phyloP scores from a whole-genome alignment of 1,140 invertebrate species.

The Cotesia glomerata region DNA sequence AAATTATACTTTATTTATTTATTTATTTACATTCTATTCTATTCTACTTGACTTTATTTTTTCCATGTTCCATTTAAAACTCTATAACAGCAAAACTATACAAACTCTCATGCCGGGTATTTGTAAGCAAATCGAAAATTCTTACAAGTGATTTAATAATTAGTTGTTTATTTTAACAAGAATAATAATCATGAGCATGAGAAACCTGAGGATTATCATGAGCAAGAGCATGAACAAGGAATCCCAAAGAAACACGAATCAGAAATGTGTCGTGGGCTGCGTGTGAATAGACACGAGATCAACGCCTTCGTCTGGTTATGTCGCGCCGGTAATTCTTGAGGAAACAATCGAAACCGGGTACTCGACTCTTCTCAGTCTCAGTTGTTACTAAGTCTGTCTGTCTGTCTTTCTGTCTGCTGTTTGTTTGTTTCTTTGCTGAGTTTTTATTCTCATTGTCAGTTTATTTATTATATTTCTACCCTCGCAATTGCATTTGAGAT shows the following conservation, averaged over 20 bases:
- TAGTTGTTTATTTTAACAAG: too few species aligned
- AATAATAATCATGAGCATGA: too few species aligned
- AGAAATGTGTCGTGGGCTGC: constrained; percentile 41
- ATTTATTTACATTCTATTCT: constrained; percentile 37
- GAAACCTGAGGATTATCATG: not conserved
- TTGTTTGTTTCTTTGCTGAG: too few species aligned
- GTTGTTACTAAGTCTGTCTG: not conserved
- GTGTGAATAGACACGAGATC: constrained; percentile 47
- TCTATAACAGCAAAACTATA: not conserved
- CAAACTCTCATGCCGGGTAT: not conserved
- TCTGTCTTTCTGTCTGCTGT: not conserved
- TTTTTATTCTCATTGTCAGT: not conserved
- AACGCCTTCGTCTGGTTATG: constrained; percentile 37
- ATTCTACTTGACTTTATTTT: too few species aligned
- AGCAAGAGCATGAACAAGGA: not conserved
- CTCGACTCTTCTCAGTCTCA: too few species aligned
- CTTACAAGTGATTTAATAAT: too few species aligned
- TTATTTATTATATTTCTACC: not conserved
- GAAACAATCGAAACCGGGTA: not conserved
- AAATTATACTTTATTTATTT: constrained; percentile 32
- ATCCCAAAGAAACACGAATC: constrained; percentile 12
- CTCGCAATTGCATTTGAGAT: too few species aligned
- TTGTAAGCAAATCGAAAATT: not conserved
- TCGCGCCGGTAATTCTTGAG: constrained; percentile 22
- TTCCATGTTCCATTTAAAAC: constrained; percentile 31